Evolutionary conservation across 2,113 vertebrate genomes (phyloP).

Genomic region (Vicugna pacos): DNA sequence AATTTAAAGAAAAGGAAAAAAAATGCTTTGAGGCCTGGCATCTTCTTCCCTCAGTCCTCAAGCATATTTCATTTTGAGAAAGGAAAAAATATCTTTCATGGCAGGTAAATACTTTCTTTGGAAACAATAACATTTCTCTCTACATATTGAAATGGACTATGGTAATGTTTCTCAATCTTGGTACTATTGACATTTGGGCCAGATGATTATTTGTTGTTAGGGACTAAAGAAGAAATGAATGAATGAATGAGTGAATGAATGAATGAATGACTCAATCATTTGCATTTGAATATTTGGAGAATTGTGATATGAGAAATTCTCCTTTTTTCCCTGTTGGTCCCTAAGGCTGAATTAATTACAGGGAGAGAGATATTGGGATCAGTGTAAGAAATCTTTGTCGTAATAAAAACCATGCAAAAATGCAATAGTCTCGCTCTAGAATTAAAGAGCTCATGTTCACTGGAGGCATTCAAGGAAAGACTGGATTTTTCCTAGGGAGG

Average conservation of each 20-base stretch:
- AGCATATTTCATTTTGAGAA: conserved; percentile 30
- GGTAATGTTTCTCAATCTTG: not conserved
- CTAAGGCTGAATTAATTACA: not conserved
- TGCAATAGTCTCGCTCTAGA: not conserved
- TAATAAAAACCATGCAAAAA: not conserved
- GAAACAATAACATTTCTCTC: conserved; percentile 2
- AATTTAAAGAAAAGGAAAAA: conserved; percentile 52
- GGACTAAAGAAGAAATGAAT: not conserved
- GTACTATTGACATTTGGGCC: not conserved
- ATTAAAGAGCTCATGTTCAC: not conserved
- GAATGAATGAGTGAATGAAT: not conserved
- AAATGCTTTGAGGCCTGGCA: not conserved
- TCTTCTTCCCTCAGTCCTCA: not conserved
- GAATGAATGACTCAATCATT: not conserved
- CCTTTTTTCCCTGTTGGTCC: not conserved
- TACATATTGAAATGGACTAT: too few species aligned
- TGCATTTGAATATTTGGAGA: conserved; percentile 44
- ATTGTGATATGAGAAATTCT: conserved; percentile 4
- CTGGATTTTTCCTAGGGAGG: not conserved
- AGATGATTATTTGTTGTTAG: conserved; percentile 19
- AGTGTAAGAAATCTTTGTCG: not conserved
- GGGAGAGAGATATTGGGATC: not conserved
- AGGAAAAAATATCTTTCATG: conserved; percentile 27
- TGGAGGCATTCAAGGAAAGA: not conserved
- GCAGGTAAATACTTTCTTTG: not conserved